Evolutionary conservation across 2,113 vertebrate species (phyloP).

Genomic region (Petrocephalus microphthalmus): DNA sequence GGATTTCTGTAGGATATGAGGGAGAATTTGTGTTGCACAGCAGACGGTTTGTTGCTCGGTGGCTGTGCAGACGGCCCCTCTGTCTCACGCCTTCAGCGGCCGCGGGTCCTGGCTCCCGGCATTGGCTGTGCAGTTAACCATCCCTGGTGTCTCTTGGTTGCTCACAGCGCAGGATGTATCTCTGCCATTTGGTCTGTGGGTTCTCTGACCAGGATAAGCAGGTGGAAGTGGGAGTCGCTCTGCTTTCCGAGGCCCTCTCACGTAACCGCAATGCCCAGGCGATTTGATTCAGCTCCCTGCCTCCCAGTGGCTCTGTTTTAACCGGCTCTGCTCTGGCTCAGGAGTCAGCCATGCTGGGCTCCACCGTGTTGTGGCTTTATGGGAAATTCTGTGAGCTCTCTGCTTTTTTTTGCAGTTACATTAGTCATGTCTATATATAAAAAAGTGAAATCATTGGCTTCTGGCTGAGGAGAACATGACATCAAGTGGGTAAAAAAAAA

Average conservation of each 20-base stretch:
- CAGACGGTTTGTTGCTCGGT: not conserved
- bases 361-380: not conserved
- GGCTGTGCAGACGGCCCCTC: not conserved
- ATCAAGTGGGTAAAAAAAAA: not conserved
- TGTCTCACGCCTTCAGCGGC: not conserved
- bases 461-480: not conserved
- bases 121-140: not conserved
- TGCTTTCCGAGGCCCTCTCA: not conserved
- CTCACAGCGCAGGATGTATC: not conserved
- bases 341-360: not conserved
- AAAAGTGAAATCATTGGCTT: constrained; percentile 1
- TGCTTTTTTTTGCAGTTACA: not conserved
- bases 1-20: not conserved
- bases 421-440: constrained; percentile 6
- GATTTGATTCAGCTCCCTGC: not conserved
- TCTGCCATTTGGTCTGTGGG: not conserved
- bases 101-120: not conserved
- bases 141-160: not conserved
- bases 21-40: not conserved
- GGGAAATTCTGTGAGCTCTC: not conserved
- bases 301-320: not conserved
- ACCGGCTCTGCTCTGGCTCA: not conserved
- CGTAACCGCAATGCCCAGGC: not conserved
- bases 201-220: not conserved
- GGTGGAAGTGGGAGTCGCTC: not conserved